Percentiles rank a stretch among this genome's conserved stretches.
Evolutionary conservation across 2,888 invertebrate genomes (phyloP).

Genomic region (Drosophila mimetica): DNA sequence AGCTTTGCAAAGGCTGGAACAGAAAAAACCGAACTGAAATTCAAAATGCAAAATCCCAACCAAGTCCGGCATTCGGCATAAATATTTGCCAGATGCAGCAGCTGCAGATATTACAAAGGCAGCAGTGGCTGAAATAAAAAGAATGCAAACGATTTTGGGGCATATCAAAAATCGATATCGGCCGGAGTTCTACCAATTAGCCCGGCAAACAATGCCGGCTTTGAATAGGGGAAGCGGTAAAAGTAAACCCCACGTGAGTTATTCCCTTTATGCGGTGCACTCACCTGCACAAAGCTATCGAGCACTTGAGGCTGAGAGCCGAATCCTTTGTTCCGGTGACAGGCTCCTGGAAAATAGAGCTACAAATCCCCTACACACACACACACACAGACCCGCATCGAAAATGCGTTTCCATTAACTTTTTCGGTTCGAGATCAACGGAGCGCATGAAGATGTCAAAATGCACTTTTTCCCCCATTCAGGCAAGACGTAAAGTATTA

Average conservation of each 20-base stretch:
- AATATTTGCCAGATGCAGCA: constrained; percentile 63
- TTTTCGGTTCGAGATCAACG: constrained; percentile 58
- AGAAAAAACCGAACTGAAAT: constrained; percentile 8
- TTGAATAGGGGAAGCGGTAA: constrained; percentile 5
- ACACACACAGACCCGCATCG: constrained; percentile 1
- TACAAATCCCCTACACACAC: constrained; percentile 11
- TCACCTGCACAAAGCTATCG: constrained; percentile 26
- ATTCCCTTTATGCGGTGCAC: constrained; percentile 30
- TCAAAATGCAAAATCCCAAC: constrained; percentile 32
- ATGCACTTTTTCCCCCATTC: constrained; percentile 61
- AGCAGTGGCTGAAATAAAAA: constrained; percentile 10
- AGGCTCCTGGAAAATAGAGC: constrained; percentile 33
- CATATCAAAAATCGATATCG: constrained; percentile 22
- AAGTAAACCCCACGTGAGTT: constrained; percentile 39
- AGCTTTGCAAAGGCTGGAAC: not conserved
- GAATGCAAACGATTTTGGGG: constrained; percentile 19
- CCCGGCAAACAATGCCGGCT: constrained; percentile 21
- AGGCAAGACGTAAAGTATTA: constrained; percentile 18
- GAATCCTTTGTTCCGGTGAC: constrained; percentile 47
- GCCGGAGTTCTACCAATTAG: constrained; percentile 37
- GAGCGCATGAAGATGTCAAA: constrained; percentile 75
- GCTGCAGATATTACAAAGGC: constrained; percentile 29
- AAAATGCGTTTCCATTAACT: constrained; percentile 66
- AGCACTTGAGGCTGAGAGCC: constrained; percentile 35
- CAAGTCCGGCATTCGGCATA: constrained; percentile 34